Evolutionary conservation across 2,797 vertebrate species (phyloP).

Genomic region (Oreonectes daqikongensis): DNA sequence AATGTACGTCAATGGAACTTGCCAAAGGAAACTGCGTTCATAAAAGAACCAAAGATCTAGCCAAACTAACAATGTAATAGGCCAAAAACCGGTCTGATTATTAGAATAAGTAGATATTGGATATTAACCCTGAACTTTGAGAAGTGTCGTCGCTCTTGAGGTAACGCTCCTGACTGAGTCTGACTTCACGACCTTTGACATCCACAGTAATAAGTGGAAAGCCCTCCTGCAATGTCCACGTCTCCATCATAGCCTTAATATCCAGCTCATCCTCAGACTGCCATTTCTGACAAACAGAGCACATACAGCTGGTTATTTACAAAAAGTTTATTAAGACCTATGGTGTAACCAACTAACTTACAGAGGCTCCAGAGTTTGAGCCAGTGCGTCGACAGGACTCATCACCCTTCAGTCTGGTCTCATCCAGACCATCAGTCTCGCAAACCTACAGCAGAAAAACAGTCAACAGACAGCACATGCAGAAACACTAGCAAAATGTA

Average conservation of each 20-base stretch:
- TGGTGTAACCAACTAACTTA: slow-evolving; percentile 62
- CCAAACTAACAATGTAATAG: not conserved
- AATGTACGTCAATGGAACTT: slow-evolving; percentile 87
- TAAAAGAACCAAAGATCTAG: slow-evolving; percentile 2
- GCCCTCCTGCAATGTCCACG: slow-evolving; percentile 91
- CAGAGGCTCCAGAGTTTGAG: slow-evolving; percentile 66
- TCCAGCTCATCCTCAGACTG: slow-evolving; percentile 76
- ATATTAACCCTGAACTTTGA: slow-evolving; percentile 75
- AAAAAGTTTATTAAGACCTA: not conserved
- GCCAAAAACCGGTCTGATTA: not conserved
- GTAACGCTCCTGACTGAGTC: slow-evolving; percentile 84
- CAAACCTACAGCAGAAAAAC: slow-evolving; percentile 75
- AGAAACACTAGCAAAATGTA: not conserved
- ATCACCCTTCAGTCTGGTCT: slow-evolving; percentile 61
- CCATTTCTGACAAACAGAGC: slow-evolving; percentile 79
- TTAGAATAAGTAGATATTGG: not conserved
- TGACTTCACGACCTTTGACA: slow-evolving; percentile 80
- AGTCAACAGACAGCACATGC: not conserved
- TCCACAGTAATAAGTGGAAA: slow-evolving; percentile 87
- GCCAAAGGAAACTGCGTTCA: slow-evolving; percentile 82
- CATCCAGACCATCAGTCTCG: slow-evolving; percentile 64
- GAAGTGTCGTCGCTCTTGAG: slow-evolving; percentile 72
- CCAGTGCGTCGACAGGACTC: slow-evolving; percentile 75
- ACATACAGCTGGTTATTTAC: not conserved
- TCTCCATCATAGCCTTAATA: slow-evolving; percentile 87